phyloP scores from a whole-genome alignment of 2,888 invertebrate species.

The Cloeon dipterum region DNA sequence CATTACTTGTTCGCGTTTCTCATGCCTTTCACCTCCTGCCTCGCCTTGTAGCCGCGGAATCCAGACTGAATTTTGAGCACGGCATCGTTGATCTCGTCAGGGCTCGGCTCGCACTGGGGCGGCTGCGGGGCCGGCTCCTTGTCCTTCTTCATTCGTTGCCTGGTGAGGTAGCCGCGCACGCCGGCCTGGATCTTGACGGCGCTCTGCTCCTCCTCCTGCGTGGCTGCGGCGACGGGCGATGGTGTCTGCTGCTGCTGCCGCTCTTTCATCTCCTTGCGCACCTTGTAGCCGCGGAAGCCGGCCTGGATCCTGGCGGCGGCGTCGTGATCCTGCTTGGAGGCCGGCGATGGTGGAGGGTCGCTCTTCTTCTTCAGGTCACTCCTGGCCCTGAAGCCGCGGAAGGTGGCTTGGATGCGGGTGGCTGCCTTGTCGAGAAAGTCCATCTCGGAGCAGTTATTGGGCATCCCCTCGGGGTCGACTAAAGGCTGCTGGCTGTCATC shows the following conservation, averaged over 20 bases:
- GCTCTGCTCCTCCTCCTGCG: conserved; percentile 5
- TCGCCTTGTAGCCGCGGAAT: neutral
- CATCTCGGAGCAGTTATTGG: too few species aligned
- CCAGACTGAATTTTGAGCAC: neutral
- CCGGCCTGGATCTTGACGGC: conserved; percentile 9
- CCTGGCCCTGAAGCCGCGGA: neutral
- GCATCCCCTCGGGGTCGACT: too few species aligned
- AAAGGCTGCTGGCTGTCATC: too few species aligned
- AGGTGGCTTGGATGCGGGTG: neutral
- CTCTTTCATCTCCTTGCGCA: conserved; percentile 6
- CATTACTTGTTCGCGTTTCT: neutral
- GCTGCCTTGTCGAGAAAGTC: neutral
- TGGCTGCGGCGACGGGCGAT: neutral
- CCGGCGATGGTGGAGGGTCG: neutral
- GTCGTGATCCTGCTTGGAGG: conserved; percentile 6
- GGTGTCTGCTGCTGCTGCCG: neutral
- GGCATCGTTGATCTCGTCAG: neutral
- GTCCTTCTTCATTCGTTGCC: conserved; percentile 6
- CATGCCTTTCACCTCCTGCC: neutral
- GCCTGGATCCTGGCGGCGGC: conserved; percentile 31
- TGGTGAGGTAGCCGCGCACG: conserved; percentile 6
- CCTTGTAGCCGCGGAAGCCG: conserved; percentile 26
- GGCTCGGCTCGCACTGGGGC: neutral
- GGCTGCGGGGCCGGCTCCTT: conserved; percentile 1
- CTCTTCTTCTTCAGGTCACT: too few species aligned